Evolutionary conservation across 2,113 vertebrate genomes (phyloP), one percentile per base, ranked within the genome.

Genomic region (Callithrix jacchus): DNA sequence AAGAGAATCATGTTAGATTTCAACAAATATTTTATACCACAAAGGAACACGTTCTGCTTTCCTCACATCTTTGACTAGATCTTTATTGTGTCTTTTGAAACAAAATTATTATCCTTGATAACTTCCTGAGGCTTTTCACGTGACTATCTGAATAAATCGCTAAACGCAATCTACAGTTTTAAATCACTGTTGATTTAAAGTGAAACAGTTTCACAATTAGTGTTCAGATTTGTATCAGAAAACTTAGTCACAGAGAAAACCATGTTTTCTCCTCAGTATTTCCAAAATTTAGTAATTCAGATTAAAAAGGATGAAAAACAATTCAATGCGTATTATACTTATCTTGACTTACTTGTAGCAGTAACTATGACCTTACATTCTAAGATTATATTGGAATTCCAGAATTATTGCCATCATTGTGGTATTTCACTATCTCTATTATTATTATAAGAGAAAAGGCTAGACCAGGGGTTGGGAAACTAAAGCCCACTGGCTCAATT

Each of bases 191-290:
- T 47, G 47, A 47, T 47, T 47, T 47, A 47, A 47, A 98, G 98
- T 98, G 98, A 98, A 99, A 98, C 82, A 97, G 98, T 98, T 91
- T 97, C 97, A 91, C 98, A 98, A 98, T 98, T 98, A 98, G 99
- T 97, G 98, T 98, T 98, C 98, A 98, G 98, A 94, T 97, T 87
- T 97, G 68, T 92, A 97, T 98, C 92, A 92, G 98, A 98, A 98
- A 98, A 98, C 96, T 98, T 99, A 98, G 98, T 97, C 97, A 96
- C 96, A 95, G 97, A 97, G 96, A 97, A 95, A 97, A 85, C 47
- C 94, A 84, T 95, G 52, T 77, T 96, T 74, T 71, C 89, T 68
- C 97, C 30, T 73, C 42, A 3, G 1, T 83, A 97, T 98, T 97
- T 98, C 98, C 95, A 98, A 98, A 98, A 99, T 98, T 98, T 98